Evolutionary conservation across 1,140 invertebrate species (phyloP), one percentile per base, ranked within the genome.

Genomic region (Fopius arisanus): DNA sequence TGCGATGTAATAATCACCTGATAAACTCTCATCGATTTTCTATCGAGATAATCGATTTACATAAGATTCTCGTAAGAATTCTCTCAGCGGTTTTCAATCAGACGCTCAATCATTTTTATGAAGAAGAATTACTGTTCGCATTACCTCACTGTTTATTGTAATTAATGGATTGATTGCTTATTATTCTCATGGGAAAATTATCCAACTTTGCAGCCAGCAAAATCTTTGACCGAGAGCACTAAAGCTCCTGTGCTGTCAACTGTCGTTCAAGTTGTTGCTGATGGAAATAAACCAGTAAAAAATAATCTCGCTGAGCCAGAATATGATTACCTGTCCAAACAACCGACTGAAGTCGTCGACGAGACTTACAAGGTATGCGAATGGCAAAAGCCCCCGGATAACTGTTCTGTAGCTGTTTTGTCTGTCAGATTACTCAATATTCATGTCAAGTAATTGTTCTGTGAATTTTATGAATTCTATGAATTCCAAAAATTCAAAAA

Each of bases 321-420:
- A 86, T 95, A 95, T 78, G 94, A 95, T 83, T 94, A 94, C 79
- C 89, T 95, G 14, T 95, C 94, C 0, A 90, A 94, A 33, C 94
- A 95, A 80, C 94, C 94, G 0, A 92, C 93, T 14, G 93, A 95
- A 88, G 91, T 93, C 67, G 91, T 93, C 9, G 93, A 94, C 80
- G 93, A 95, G 85, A 93, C 93, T 1, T 95, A 92, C 82, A 91
- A 90, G 78, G 89, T 93, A 80, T 28, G n/a, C n/a, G 33, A 51
- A 28, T 10, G n/a, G n/a, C n/a, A 76, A 51, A 19, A 72, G 68
- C 54, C 26, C 23, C 31, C 37, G 9, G 65, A n/a, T 16, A 43
- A 51, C 12, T 70, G 29, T 63, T 70, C 2, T 33, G 73, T 73
- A 37, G 33, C 33, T 4, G 33, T 48, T 16, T 48, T 48, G n/a